These are phyloP conservation scores for Siderastrea radians DNA, from an alignment of 92 coral and sea anemone genomes.

Conservation along the genomic window DNA sequence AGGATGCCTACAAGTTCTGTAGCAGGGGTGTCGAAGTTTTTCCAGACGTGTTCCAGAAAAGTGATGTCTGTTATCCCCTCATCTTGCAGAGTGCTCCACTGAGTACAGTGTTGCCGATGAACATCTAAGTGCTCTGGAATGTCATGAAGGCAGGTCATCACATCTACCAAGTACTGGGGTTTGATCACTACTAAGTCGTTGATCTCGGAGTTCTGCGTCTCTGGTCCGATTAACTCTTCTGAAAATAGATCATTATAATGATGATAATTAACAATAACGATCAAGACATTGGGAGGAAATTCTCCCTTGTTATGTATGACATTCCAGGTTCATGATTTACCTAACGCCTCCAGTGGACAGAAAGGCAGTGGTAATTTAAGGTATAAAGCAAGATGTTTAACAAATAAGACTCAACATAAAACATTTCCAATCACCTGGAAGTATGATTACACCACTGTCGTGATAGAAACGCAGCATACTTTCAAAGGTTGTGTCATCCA, in stretches of 20 bases:
- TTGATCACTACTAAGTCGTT: constrained; percentile 63
- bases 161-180: constrained; percentile 80
- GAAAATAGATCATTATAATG: too few relatives aligned
- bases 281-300: too few relatives aligned
- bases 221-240: constrained; percentile 60
- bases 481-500: constrained; percentile 56
- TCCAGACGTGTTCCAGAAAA: constrained; percentile 64
- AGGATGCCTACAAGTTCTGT: constrained; percentile 70
- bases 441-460: constrained; percentile 78
- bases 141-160: constrained; percentile 81
- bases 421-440: constrained; percentile 56
- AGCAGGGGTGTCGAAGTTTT: constrained; percentile 30
- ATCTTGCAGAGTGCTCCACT: constrained; percentile 53
- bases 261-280: too few relatives aligned
- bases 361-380: too few relatives aligned
- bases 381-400: too few relatives aligned
- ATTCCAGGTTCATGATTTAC: too few relatives aligned
- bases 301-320: too few relatives aligned
- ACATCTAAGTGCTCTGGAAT: constrained; percentile 32
- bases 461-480: constrained; percentile 77
- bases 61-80: constrained; percentile 50
- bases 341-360: too few relatives aligned
- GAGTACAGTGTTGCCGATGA: constrained; percentile 46
- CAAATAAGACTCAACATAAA: too few relatives aligned
- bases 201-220: constrained; percentile 21